Percentiles rank a stretch among this genome's conserved stretches.
Conservation (phyloP, 2,888 invertebrate genomes). For the Prosapia bicincta region DNA sequence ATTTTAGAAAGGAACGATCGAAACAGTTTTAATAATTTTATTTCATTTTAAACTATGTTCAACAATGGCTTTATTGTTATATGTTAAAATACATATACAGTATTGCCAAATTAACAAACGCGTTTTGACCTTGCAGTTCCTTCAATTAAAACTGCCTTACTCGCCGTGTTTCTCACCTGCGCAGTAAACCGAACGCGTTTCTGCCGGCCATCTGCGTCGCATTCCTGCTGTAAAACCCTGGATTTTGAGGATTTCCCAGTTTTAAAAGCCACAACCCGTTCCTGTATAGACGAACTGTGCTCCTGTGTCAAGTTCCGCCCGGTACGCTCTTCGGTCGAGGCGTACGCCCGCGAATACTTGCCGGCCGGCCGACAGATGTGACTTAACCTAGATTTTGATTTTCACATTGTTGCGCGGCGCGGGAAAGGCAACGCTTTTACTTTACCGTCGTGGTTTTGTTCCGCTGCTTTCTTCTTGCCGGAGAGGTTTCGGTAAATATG, state of each 20-base stretch:
- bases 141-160: background rate
- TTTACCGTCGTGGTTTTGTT: background rate
- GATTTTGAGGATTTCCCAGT: background rate
- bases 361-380: constrained; percentile 6
- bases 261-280: background rate
- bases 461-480: background rate
- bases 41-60: no score
- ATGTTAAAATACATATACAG: no score
- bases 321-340: background rate
- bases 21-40: no score
- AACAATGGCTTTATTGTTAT: no score
- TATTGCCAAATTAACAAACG: no score
- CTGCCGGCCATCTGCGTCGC: background rate
- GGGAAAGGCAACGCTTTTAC: background rate
- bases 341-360: background rate
- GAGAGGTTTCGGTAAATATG: background rate
- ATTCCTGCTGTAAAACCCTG: background rate
- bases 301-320: background rate
- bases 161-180: background rate
- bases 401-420: constrained; percentile 13
- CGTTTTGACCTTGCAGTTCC: background rate
- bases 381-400: constrained; percentile 26
- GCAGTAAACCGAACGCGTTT: background rate
- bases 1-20: no score
- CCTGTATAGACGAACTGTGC: background rate